Evolutionary conservation across 2,888 invertebrate genomes (phyloP), one percentile per base, ranked within the genome.

Genomic region (Apantesis nais): DNA sequence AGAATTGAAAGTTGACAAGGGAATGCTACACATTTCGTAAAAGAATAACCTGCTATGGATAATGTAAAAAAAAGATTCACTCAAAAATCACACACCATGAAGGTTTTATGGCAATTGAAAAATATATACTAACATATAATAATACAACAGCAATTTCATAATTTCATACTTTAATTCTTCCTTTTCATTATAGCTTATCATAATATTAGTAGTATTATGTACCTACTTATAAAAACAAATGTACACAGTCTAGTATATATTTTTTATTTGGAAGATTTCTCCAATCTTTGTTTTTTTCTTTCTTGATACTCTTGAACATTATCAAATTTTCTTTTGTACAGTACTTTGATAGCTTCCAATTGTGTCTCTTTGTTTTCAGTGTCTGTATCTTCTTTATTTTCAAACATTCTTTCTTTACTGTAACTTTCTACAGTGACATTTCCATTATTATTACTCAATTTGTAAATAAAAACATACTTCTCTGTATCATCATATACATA

Each of bases 231-330:
- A n/a, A n/a, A n/a, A n/a, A n/a, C n/a, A n/a, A n/a, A n/a, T n/a
- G n/a, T n/a, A n/a, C n/a, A n/a, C n/a, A n/a, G n/a, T 66, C 11
- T 66, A 7, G 16, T 12, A 41, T 22, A 19, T 48, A 58, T 39
- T 11, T 69, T 58, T 66, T 62, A 87, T 84, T 89, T 74, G 68
- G 71, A 74, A 70, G 75, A 85, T 84, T 95, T 95, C 84, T 96
- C 96, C 74, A 97, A 90, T 82, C 98, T 96, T 80, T 95, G 95
- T 84, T 96, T 97, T 88, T 98, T 98, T 78, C 97, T 96, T 88
- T 97, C 97, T 85, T 97, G 96, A 90, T 98, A 98, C 82, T 97
- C 97, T 86, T 97, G 97, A 14, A 97, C 96, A 95, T 97, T 97
- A 88, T 98, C 97, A 93, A 96, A 97, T 84, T 97, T 97, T 82